Evolutionary conservation across 2,888 invertebrate genomes (phyloP).

Genomic region (Brachypalpus laphriformis): DNA sequence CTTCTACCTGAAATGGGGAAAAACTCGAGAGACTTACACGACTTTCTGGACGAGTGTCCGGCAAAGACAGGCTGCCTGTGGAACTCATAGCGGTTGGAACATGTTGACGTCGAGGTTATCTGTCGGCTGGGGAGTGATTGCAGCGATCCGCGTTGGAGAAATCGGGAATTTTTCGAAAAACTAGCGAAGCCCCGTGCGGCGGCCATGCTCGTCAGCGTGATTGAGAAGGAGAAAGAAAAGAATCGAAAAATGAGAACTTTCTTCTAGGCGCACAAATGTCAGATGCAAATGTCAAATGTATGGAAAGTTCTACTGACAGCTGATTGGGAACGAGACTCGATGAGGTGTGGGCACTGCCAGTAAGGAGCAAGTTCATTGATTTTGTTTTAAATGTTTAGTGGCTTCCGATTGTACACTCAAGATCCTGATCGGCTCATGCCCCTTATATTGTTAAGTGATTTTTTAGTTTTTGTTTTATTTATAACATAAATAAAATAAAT

Average conservation of each 20-base stretch:
- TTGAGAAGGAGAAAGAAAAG: conserved; percentile 30
- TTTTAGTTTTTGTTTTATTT: too few species aligned
- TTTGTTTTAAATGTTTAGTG: too few species aligned
- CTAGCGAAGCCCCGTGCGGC: conserved; percentile 74
- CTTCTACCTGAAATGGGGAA: conserved; percentile 37
- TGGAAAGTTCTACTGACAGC: conserved; percentile 44
- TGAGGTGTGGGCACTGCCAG: conserved; percentile 12
- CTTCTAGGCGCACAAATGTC: conserved; percentile 25
- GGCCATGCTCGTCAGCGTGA: conserved; percentile 75
- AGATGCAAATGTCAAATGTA: conserved; percentile 31
- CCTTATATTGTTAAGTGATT: too few species aligned
- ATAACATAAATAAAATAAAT: too few species aligned
- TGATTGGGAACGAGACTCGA: conserved; percentile 50
- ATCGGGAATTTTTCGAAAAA: conserved; percentile 76
- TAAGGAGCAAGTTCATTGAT: neutral
- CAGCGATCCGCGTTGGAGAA: conserved; percentile 75
- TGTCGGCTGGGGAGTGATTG: conserved; percentile 72
- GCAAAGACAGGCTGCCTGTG: conserved; percentile 28
- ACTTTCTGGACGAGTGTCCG: conserved; percentile 68
- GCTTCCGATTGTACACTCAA: too few species aligned
- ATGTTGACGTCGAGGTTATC: conserved; percentile 66
- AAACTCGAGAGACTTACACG: conserved; percentile 45
- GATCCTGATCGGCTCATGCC: too few species aligned
- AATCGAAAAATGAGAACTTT: conserved; percentile 43
- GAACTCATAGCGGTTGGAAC: conserved; percentile 35